Evolutionary conservation across 37 sponge, comb jelly and placozoan species (phyloP).

Genomic region (Ianthella basta): DNA sequence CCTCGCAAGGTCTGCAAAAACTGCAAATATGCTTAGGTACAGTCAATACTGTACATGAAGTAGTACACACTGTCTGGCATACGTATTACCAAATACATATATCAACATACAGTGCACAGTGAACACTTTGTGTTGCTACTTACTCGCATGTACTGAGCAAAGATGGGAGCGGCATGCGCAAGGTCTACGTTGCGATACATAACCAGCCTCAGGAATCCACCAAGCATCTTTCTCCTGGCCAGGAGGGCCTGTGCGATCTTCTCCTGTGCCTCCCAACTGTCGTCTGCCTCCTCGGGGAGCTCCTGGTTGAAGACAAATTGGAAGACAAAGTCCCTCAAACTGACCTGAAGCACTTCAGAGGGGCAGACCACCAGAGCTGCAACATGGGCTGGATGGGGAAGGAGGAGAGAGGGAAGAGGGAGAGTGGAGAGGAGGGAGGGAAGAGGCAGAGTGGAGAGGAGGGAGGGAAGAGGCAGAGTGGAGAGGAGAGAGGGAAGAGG

Average conservation of each 20-base stretch:
- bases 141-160: slow-evolving; percentile 84
- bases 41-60: background rate
- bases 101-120: background rate
- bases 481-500: too few relatives aligned
- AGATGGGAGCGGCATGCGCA: slow-evolving; percentile 75
- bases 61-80: background rate
- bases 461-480: too few relatives aligned
- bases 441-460: background rate
- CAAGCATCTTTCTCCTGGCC: slow-evolving; percentile 74
- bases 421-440: background rate
- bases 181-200: slow-evolving; percentile 75
- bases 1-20: background rate
- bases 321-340: slow-evolving; percentile 30
- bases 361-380: slow-evolving; percentile 3
- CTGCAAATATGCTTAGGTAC: background rate
- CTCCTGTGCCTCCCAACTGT: slow-evolving; percentile 49
- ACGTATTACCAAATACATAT: background rate
- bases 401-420: background rate
- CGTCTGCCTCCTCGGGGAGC: slow-evolving; percentile 3
- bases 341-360: slow-evolving; percentile 21
- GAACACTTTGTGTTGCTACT: background rate
- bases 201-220: slow-evolving; percentile 82
- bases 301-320: slow-evolving; percentile 23
- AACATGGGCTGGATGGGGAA: background rate
- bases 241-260: slow-evolving; percentile 72